A percentile compares a stretch with the other conserved stretches of the same genome.
Conservation (phyloP, 2,797 vertebrate genomes). For the Poeciliopsis infans region DNA sequence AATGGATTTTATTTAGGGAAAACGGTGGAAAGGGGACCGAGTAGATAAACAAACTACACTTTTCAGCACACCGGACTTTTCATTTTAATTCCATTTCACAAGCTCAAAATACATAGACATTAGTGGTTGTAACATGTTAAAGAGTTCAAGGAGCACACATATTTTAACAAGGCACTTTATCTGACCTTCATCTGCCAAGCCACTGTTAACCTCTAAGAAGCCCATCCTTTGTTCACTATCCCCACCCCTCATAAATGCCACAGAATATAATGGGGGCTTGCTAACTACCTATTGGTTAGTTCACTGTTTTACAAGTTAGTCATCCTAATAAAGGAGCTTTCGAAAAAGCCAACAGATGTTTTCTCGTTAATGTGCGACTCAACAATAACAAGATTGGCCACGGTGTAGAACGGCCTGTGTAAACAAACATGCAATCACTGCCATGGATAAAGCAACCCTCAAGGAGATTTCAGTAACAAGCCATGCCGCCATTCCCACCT, state of each 20-base stretch:
- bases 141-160: neutral
- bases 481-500: constrained; percentile 59
- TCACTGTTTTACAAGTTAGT: neutral
- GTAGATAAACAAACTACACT: neutral
- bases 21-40: neutral
- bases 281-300: constrained; percentile 39
- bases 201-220: constrained; percentile 31
- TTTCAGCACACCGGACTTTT: neutral
- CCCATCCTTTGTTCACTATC: constrained; percentile 5
- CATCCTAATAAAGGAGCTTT: constrained; percentile 38
- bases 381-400: neutral
- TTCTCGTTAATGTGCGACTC: constrained; percentile 1
- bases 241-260: constrained; percentile 38
- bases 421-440: neutral
- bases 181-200: constrained; percentile 3
- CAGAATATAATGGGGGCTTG: constrained; percentile 34
- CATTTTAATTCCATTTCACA: neutral
- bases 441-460: neutral
- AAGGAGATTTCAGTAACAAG: neutral
- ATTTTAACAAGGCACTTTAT: neutral
- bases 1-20: neutral
- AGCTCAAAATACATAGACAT: neutral
- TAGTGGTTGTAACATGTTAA: neutral
- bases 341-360: constrained; percentile 39
- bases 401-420: neutral